Conservation (phyloP, 2,888 invertebrate species). For the Cosmia trapezina region DNA sequence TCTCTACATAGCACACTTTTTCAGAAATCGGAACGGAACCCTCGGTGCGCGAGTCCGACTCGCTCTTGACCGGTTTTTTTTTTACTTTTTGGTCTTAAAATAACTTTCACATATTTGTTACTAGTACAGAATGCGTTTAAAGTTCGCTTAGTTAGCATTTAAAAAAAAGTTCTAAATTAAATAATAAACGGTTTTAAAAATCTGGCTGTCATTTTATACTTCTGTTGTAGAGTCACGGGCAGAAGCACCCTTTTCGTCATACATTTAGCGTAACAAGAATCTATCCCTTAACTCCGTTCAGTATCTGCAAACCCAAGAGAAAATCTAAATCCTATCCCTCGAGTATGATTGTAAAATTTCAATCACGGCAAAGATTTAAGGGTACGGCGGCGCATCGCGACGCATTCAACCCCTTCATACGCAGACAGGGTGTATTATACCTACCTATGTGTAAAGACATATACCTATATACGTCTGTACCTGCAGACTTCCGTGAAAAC, state of each 20-base stretch:
- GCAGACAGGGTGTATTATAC: slow-evolving; percentile 31
- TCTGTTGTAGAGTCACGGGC: no score
- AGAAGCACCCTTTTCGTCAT: background rate
- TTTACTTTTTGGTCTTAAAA: no score
- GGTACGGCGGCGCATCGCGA: slow-evolving; percentile 32
- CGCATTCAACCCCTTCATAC: slow-evolving; percentile 25
- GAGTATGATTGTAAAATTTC: slow-evolving; percentile 22
- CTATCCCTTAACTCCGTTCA: background rate
- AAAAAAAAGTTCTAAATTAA: no score
- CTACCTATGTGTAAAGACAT: background rate
- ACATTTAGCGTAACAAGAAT: background rate
- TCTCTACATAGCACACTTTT: no score
- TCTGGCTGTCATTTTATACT: no score
- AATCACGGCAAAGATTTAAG: slow-evolving; percentile 31
- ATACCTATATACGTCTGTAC: background rate
- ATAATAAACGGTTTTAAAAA: no score
- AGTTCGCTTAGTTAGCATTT: no score
- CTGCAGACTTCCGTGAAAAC: slow-evolving; percentile 25
- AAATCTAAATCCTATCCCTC: background rate
- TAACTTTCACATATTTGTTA: no score
- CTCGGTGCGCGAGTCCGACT: no score
- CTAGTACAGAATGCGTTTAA: no score
- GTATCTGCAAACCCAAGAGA: background rate
- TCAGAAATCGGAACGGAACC: no score
- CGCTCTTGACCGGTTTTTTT: no score